Evolutionary conservation across 2,797 vertebrate species (phyloP).

Genomic region (Helostoma temminkii): DNA sequence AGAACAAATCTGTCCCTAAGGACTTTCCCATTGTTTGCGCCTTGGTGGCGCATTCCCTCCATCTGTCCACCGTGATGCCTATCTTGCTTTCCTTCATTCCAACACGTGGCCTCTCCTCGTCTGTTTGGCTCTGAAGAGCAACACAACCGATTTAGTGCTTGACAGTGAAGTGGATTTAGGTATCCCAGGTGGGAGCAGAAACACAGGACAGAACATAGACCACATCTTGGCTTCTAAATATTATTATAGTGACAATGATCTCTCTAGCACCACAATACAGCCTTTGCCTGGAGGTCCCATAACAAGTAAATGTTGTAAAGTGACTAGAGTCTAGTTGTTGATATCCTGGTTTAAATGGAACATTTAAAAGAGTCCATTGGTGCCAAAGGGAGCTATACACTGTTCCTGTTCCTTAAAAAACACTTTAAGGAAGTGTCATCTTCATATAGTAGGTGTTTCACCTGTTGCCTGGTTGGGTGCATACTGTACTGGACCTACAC

Average conservation of each 20-base stretch:
- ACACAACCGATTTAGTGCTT: slow-evolving; percentile 44
- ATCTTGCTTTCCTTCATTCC: slow-evolving; percentile 27
- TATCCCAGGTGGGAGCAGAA: neutral
- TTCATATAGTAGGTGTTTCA: no score
- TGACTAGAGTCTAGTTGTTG: neutral
- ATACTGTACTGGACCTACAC: no score
- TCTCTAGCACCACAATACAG: neutral
- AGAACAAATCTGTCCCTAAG: slow-evolving; percentile 72
- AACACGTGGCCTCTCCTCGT: slow-evolving; percentile 13
- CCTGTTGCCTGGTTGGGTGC: no score
- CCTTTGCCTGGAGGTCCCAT: neutral
- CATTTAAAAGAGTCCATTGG: no score
- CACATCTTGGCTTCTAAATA: neutral
- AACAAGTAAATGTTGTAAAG: neutral
- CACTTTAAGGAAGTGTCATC: no score
- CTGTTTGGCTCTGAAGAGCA: slow-evolving; percentile 36
- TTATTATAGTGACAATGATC: neutral
- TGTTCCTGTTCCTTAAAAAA: no score
- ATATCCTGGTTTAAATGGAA: no score
- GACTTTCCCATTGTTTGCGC: slow-evolving; percentile 68
- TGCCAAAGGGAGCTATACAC: no score
- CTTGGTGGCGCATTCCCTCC: slow-evolving; percentile 53
- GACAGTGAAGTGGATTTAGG: slow-evolving; percentile 23
- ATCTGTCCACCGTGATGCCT: slow-evolving; percentile 49
- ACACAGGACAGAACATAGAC: neutral